Evolutionary conservation across 2,888 invertebrate genomes (phyloP), one percentile per base, ranked within the genome.

Genomic region (Leptodirus hochenwartii): DNA sequence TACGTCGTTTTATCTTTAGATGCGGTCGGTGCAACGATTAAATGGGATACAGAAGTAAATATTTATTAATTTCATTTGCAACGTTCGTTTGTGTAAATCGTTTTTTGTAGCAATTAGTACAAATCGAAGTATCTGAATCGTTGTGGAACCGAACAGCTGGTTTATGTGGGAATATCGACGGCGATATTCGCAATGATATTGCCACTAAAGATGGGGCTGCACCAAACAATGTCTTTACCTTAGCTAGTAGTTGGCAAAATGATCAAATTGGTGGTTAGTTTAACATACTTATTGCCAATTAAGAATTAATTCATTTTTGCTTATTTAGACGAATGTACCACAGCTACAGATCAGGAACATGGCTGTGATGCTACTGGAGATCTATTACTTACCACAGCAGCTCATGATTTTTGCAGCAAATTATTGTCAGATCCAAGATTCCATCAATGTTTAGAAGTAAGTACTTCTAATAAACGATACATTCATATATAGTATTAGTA

Each of bases 101-200:
- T 17, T 14, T 33, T 41, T 41, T 45, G 16, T 51, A 74, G 66
- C 66, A 71, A 45, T 50, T 73, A 35, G 57, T 84, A 4, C 59
- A 72, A 36, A 56, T 82, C 0, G 71, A 74, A 46, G 73, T 71
- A 0, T 61, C 67, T 2, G 66, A 74, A 14, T 61, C 62, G 2
- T 51, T 80, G 17, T 84, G 81, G 77, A 78, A 79, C 44, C 69
- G 72, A 42, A 78, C 82, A 0, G 69, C 69, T 36, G 90, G 88
- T 31, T 58, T 90, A 0, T 90, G 90, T 47, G 88, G 90, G 0
- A 62, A 60, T 1, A 54, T 81, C 40, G 78, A 88, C 49, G 77
- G 78, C 0, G 62, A 70, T 42, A 53, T 59, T 4, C 54, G 54
- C 5, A 77, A 82, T 44, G 87, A 88, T 49, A 59, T 80, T 37